Conservation (phyloP, 2,113 vertebrate genomes). For the Tragelaphus scriptus region DNA sequence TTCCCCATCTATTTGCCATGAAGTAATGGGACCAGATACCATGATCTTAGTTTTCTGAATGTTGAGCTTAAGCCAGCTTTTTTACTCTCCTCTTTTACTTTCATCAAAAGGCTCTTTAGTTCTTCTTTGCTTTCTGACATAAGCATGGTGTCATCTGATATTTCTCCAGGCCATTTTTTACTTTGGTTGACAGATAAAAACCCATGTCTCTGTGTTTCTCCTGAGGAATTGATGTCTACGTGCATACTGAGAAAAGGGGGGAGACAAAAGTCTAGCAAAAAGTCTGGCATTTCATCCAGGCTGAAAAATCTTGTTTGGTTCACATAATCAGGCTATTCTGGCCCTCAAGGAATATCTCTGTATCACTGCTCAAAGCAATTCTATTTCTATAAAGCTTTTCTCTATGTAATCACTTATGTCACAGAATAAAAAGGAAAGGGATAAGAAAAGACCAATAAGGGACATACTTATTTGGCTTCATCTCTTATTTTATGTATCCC, state of each 20-base stretch:
- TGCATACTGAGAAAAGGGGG: background rate
- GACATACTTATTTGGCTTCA: background rate
- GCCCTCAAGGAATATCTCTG: background rate
- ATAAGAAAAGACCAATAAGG: background rate
- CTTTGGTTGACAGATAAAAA: background rate
- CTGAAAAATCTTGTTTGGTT: background rate
- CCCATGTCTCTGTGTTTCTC: background rate
- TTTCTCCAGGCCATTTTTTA: background rate
- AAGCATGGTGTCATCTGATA: background rate
- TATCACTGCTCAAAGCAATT: background rate
- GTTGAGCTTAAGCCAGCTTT: background rate
- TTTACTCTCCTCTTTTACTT: background rate
- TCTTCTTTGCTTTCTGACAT: background rate
- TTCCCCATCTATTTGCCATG: background rate
- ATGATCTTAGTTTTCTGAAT: background rate
- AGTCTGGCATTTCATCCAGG: background rate
- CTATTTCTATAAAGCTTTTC: background rate
- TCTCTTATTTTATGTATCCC: background rate
- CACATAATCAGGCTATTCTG: background rate
- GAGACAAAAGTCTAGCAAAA: background rate
- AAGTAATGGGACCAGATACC: accelerated
- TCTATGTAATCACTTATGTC: background rate
- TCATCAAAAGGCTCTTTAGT: background rate
- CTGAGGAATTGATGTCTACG: background rate
- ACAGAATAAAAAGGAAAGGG: background rate